Percentiles rank a stretch among this genome's conserved stretches.
These are phyloP conservation scores for Cyanoramphus novaezelandiae DNA, from an alignment of 2,113 vertebrate genomes.

Conservation along the genomic window DNA sequence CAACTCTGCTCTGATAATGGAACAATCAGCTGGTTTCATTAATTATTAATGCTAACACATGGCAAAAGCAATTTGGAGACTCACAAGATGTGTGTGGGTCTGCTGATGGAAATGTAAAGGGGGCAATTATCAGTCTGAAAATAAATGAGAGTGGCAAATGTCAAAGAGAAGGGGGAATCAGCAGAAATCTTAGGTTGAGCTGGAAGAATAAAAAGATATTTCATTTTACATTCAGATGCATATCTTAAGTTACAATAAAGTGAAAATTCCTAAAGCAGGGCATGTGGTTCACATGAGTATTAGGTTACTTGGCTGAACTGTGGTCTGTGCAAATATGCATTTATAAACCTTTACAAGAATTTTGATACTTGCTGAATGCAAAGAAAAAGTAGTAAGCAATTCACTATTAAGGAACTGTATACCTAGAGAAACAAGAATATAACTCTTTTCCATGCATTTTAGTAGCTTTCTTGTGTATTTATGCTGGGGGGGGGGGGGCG, in stretches of 20 bases:
- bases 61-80: constrained; percentile 26
- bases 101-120: constrained; percentile 7
- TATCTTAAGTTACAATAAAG: neutral
- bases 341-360: neutral
- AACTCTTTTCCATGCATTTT: neutral
- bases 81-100: neutral
- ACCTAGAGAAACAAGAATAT: neutral
- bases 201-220: neutral
- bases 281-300: neutral
- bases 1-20: constrained; percentile 32
- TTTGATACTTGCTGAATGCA: neutral
- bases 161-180: neutral
- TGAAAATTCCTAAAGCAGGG: neutral
- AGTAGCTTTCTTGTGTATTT: neutral
- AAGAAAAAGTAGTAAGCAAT: neutral
- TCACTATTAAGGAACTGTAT: neutral
- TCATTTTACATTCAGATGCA: neutral
- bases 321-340: neutral
- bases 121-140: constrained; percentile 7
- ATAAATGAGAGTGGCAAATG: neutral
- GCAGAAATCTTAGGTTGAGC: neutral
- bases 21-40: constrained; percentile 41
- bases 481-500: neutral
- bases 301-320: constrained; percentile 8
- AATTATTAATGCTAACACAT: constrained; percentile 62